A percentile compares a stretch with the other conserved stretches of the same genome.
Conservation (phyloP, 2,113 vertebrate genomes). For the Megaleporinus macrocephalus region DNA sequence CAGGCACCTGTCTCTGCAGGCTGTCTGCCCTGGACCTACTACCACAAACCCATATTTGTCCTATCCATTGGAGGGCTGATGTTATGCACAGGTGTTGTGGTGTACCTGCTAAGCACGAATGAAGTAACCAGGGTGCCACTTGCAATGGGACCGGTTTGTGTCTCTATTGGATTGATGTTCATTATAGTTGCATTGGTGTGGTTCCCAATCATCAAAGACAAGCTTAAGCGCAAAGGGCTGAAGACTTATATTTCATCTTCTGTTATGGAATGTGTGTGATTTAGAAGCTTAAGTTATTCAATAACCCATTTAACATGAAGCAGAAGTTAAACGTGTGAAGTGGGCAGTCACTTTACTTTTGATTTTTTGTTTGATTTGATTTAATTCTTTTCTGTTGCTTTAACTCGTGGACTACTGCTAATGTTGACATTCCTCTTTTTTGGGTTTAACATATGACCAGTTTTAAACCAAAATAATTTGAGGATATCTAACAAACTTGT, state of each 20-base stretch:
- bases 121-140: conserved; percentile 17
- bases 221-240: conserved; percentile 49
- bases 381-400: no score
- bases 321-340: background rate
- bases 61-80: conserved; percentile 63
- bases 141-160: conserved; percentile 63
- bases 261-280: conserved; percentile 2
- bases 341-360: no score
- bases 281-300: background rate
- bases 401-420: no score
- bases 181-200: conserved; percentile 68
- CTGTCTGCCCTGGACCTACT: conserved; percentile 58
- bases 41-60: conserved; percentile 69
- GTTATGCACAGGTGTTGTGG: conserved; percentile 43
- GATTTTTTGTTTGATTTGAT: no score
- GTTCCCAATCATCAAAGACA: conserved; percentile 69
- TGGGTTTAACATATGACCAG: no score
- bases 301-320: background rate
- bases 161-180: conserved; percentile 70
- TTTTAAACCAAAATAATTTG: no score
- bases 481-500: no score
- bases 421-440: no score
- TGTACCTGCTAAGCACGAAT: conserved; percentile 60
- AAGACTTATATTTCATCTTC: background rate
- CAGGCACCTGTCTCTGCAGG: background rate